Evolutionary conservation across 2,888 invertebrate genomes (phyloP), one percentile per base, ranked within the genome.

Genomic region (Pandemis heparana): DNA sequence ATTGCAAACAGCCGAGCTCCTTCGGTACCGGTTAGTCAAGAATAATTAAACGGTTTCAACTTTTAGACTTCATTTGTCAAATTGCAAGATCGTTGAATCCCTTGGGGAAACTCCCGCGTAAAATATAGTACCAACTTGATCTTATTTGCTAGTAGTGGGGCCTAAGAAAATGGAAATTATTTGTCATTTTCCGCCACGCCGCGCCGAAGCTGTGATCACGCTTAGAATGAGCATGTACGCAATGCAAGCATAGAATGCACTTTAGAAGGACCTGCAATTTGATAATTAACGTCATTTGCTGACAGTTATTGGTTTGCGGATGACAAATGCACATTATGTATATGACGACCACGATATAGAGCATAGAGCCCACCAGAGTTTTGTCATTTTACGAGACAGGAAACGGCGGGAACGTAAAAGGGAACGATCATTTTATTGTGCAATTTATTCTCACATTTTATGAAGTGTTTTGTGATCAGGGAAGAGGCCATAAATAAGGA

Each of bases 401-500:
- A n/a, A 39, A 62, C 76, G 74, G 70, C 71, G 74, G 74, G 67
- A 76, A 78, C 79, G 79, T 84, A 82, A 85, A 88, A 79, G 80
- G 81, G 79, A 80, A 82, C 82, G 83, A 85, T 85, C 84, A 82
- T 83, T 89, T 86, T 85, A 83, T 83, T 83, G 80, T 83, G 81
- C 82, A 85, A 86, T 89, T 87, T 86, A 88, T 82, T 76, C 79
- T 83, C 75, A 79, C 84, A 77, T 82, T 85, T 89, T 88, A 90
- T 89, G 85, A 87, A 88, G 86, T 88, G 87, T 83, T 87, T 85
- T 84, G 86, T 84, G 84, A 87, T 84, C 83, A 82, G 81, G 76
- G 76, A 79, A 79, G 80, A 80, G 76, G 81, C 80, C 83, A 85
- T 88, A 87, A 87, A 87, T 81, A 71, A 77, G 78, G 83, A 63